Base-by-base conservation (phyloP, 1,140 invertebrate species). In the Orchestia grillus region DNA sequence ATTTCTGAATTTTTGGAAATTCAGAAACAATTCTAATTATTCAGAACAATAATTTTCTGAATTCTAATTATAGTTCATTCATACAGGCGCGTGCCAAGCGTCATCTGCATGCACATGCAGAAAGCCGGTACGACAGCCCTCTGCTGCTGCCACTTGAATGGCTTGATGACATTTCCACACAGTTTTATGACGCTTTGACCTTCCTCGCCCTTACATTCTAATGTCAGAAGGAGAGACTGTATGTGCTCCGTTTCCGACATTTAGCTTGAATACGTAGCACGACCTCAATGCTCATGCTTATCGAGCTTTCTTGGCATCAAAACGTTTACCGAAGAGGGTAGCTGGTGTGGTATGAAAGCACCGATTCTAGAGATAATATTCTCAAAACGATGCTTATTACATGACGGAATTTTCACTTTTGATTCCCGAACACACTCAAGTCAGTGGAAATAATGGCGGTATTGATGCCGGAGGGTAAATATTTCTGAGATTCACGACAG, bases 81-180 rank as follows among this genome's bases (percentile, higher is more conserved):
- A 36, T 77, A 77, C 62, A 8, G 36, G 62, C 28, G 15, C 36
- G 62, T 3, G 28, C 11, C 28, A 77, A 77, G 36, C 62, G 28
- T 77, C 62, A 77, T 77, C 62, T 77, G 62, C 62, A 77, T 77
- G 62, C 62, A 77, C 62, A 77, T 28, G 11, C 0, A 42, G 43
- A 19, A 41, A 90, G 44, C 92, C 47, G 3, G 40, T 94, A 47
- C 19, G 92, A 94, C 47, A 16, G 92, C 92, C 92, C 44, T 94
- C 3, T 44, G 11, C 92, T 8, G 92, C 92, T 94, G 88, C 92
- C 40, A 47, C 92, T 47, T 94, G 92, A 94, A 44, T 44, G 36
- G n/a, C 92, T 47, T 94, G 92, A 94, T 94, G 92, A 94, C 92
- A 94, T 94, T 94, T 94, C 44, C 92, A 94, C 92, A n/a, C 92